Base-by-base conservation (phyloP, 2,888 invertebrate genomes). In the Eurytoma adleriae region DNA sequence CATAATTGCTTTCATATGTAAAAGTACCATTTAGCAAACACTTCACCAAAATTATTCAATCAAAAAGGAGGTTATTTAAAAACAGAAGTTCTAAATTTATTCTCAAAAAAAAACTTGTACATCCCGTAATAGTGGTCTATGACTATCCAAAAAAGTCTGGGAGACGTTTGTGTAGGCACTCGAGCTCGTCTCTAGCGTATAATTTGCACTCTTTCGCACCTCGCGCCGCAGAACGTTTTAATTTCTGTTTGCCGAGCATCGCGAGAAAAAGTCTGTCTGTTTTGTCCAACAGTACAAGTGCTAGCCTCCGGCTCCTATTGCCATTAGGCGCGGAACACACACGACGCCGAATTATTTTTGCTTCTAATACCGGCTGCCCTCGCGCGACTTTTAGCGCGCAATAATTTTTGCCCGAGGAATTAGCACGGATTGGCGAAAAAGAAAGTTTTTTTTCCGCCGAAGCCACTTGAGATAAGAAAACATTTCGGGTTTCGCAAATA, bases 361-460 rank as follows among this genome's bases (percentile, higher is more conserved):
- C 3, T 0, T 40, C 40, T 10, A 10, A 40, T 40, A 10, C 27
- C 50, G 54, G 18, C n/a, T 40, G 10, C n/a, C 5, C 10, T 10
- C 27, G 14, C 10, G 48, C 16, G 20, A n/a, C 67, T 79, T 79
- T 79, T 74, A 79, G 74, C 74, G 68, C 16, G 56, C 57, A 74
- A 70, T 79, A 79, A 79, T 74, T 79, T 64, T 73, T 24, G 73
- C 64, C 16, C 14, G 50, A 24, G 67, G 66, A 62, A 79, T 79
- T 79, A 79, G 48, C 79, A 73, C 73, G 52, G 24, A 20, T 67
- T 48, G 40, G 30, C 50, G 18, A 72, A 14, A 24, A 62, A 12
- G 20, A 57, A 57, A 64, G 48, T n/a, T 18, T 24, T 72, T 56
- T 48, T 67, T 24, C 56, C 27, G 54, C 62, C 48, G 3, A 27